Base-by-base conservation (phyloP, 2,888 invertebrate species). In the Cheilosia grossa region DNA sequence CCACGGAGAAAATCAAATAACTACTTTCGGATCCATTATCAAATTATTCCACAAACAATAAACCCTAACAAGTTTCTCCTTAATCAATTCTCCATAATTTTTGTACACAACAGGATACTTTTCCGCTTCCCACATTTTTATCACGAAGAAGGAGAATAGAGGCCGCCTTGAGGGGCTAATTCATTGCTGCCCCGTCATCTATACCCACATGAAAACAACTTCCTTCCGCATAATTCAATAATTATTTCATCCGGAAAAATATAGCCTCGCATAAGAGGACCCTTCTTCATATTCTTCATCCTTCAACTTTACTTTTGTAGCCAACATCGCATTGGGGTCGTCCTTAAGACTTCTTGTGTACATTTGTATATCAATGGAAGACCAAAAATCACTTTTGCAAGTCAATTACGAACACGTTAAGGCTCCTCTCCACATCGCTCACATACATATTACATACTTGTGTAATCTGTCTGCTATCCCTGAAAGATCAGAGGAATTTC, bases 201-300 rank as follows among this genome's bases (percentile, higher is more conserved):
- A 30, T 13, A 40, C 51, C 58, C 63, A 70, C 58, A 79, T 72
- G 72, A 42, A 58, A 72, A 64, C 79, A 66, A 72, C 72, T 72
- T 72, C 58, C 72, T 79, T 79, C 64, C 79, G 56, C 63, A 64
- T 72, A 79, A 79, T 72, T 79, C 72, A 64, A 64, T 79, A 79
- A 79, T 79, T 64, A 79, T 79, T 59, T 44, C 64, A 72, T 66
- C 72, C 79, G 63, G 58, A 37, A 33, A 49, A 47, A 58, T 33
- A 44, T 15, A 64, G 21, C 58, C 17, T 27, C n/a, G 42, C 17
- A 27, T 13, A 37, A 37, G 37, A 77, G 51, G 19, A 59, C 51
- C 19, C 58, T 44, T 59, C 37, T 33, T 24, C 64, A 30, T 15
- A 10, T 56, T 19, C 19, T 27, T 27, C 5, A 59, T 59, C 42